Percentiles rank a stretch among this genome's conserved stretches.
phyloP scores from a whole-genome alignment of 2,113 vertebrate species.

The Sclerurus mexicanus region DNA sequence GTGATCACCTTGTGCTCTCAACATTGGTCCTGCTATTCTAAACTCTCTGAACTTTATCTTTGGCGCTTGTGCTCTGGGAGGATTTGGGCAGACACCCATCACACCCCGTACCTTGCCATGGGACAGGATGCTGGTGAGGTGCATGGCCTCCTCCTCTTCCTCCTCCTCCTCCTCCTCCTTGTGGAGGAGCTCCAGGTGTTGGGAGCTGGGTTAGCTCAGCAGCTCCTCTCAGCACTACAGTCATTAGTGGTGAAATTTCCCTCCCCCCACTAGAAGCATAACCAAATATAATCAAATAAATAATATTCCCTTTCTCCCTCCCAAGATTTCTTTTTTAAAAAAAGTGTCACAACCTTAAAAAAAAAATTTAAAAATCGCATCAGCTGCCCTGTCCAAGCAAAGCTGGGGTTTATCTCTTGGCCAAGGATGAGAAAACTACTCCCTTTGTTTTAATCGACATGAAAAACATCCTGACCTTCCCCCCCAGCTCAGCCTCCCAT shows the following conservation, averaged over 20 bases:
- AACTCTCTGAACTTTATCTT: accelerated
- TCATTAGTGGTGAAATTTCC: background rate
- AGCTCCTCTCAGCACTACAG: background rate
- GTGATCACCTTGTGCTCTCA: background rate
- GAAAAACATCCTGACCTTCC: background rate
- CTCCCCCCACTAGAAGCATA: background rate
- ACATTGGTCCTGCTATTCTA: accelerated
- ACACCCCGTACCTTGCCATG: background rate
- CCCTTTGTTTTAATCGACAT: background rate
- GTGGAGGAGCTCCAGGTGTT: background rate
- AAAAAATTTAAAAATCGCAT: background rate
- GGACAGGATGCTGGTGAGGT: background rate
- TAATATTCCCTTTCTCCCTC: background rate
- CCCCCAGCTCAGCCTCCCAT: background rate
- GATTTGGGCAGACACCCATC: background rate
- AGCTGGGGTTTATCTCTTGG: background rate
- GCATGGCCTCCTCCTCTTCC: background rate
- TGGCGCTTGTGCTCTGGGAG: background rate
- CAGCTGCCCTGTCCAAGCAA: background rate
- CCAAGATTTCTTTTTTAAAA: background rate
- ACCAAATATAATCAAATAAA: background rate
- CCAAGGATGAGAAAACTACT: background rate
- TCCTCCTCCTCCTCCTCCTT: background rate
- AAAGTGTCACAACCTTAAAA: background rate
- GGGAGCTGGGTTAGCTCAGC: background rate